Base-by-base conservation (phyloP, 2,888 invertebrate genomes). In the Augochlorella aurata region DNA sequence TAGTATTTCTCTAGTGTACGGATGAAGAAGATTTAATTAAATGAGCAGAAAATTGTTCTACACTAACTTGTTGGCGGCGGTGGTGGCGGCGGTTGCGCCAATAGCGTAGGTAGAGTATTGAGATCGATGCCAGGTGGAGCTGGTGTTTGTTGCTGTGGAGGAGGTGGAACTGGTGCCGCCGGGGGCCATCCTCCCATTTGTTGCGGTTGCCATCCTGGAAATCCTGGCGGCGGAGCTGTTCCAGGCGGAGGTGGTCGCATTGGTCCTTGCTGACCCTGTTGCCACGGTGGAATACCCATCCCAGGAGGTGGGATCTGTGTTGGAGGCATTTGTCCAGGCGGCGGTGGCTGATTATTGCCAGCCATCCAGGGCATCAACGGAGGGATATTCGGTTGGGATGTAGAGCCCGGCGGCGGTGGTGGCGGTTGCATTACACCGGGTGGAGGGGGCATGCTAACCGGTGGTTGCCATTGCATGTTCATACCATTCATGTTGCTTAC, bases 81-180 rank as follows among this genome's bases (percentile, higher is more conserved):
- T 4, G 96, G 96, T 18, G 96, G 96, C 8, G 96, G 96, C 4
- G 96, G 96, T 47, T 96, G 96, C 68, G 96, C 95, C 68, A 96
- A 90, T 70, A 96, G 90, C 68, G 94, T 94, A 2, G 95, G 95
- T 65, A 95, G 92, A 54, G 94, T 94, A 71, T 94, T 94, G 76
- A 95, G 94, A 88, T 95, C 95, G 71, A 95, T 95, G 18, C 95
- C 95, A 24, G 95, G 95, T 12, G 93, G 93, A 18, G 92, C 92
- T 21, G 93, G 93, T 38, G 91, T 92, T 67, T 92, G 94, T 77
- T 91, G 93, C 67, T 91, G 95, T 0, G 95, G 95, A 38, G 95
- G 95, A 1, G 95, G 95, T 21, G 95, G 95, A 2, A 95, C 95
- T 45, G 94, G 94, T 2, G 93, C 93, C 0, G 93, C 92, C 0